Evolutionary conservation across 2,797 vertebrate species (phyloP).

Genomic region (Ctenopoma kingsleyae): DNA sequence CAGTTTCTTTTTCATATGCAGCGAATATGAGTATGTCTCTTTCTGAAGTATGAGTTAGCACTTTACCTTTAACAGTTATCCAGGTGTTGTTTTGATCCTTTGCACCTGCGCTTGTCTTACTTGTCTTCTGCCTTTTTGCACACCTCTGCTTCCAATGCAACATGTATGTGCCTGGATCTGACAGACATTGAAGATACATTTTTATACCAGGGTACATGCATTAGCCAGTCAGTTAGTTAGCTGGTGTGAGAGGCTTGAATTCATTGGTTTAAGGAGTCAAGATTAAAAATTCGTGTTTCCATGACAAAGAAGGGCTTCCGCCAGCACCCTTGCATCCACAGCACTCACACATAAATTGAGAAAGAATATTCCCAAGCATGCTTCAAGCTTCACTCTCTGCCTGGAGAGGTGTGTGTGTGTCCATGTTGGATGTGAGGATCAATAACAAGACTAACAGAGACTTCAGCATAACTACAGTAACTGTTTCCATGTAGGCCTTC

Average conservation of each 20-base stretch:
- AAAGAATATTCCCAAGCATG: slow-evolving; percentile 80
- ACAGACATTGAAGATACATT: slow-evolving; percentile 34
- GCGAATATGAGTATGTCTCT: slow-evolving; percentile 8
- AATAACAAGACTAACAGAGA: slow-evolving; percentile 12
- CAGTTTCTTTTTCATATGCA: slow-evolving; percentile 10
- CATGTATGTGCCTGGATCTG: slow-evolving; percentile 18
- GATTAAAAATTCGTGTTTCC: slow-evolving; percentile 82
- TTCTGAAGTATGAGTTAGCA: slow-evolving; percentile 41
- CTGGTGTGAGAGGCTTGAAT: slow-evolving; percentile 54
- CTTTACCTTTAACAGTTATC: slow-evolving; percentile 33
- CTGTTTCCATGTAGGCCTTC: slow-evolving; percentile 13
- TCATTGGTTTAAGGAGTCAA: slow-evolving; percentile 65
- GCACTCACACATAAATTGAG: slow-evolving; percentile 76
- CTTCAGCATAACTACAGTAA: not conserved
- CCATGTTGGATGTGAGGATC: slow-evolving; percentile 14
- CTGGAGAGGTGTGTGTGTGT: slow-evolving; percentile 41
- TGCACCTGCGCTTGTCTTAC: slow-evolving; percentile 17
- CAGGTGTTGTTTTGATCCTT: slow-evolving; percentile 43
- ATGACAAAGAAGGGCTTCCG: slow-evolving; percentile 79
- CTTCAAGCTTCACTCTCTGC: slow-evolving; percentile 62
- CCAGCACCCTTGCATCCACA: slow-evolving; percentile 59
- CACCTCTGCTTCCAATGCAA: slow-evolving; percentile 24
- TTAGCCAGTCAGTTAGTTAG: slow-evolving; percentile 59
- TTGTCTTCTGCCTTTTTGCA: slow-evolving; percentile 31
- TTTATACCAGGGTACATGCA: slow-evolving; percentile 37